Evolutionary conservation across 2,113 vertebrate species (phyloP).

Genomic region (Epinephelus cyanopodus): DNA sequence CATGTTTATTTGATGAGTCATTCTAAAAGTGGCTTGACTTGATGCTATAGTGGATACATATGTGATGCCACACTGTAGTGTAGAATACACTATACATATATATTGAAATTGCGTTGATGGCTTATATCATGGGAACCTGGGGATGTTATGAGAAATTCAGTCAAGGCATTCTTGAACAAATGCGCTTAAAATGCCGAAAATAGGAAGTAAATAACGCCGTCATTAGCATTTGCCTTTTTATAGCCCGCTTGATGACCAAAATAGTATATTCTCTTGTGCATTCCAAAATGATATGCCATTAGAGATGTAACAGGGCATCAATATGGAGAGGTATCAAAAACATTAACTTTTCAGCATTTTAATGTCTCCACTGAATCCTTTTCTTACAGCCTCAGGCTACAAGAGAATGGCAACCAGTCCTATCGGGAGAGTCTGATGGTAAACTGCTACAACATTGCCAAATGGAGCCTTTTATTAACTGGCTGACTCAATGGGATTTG

Average conservation of each 20-base stretch:
- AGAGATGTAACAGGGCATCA: not conserved
- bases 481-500: constrained; percentile 16
- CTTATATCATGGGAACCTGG: not conserved
- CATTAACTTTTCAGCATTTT: not conserved
- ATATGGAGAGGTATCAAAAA: not conserved
- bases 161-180: not conserved
- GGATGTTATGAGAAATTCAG: not conserved
- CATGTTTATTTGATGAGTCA: constrained; percentile 6
- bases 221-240: not conserved
- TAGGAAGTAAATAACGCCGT: not conserved
- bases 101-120: not conserved
- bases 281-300: not conserved
- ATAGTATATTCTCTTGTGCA: not conserved
- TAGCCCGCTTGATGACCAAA: not conserved
- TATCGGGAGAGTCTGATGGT: not conserved
- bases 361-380: constrained; percentile 6
- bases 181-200: not conserved
- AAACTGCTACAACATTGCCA: constrained; percentile 17
- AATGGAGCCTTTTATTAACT: constrained; percentile 50
- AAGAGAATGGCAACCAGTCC: not conserved
- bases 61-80: not conserved
- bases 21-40: not conserved
- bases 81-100: too few relatives aligned
- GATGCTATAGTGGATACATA: not conserved
- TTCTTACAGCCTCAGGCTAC: constrained; percentile 7